Base-by-base conservation (phyloP, 2,888 invertebrate genomes). In the Empis livida region DNA sequence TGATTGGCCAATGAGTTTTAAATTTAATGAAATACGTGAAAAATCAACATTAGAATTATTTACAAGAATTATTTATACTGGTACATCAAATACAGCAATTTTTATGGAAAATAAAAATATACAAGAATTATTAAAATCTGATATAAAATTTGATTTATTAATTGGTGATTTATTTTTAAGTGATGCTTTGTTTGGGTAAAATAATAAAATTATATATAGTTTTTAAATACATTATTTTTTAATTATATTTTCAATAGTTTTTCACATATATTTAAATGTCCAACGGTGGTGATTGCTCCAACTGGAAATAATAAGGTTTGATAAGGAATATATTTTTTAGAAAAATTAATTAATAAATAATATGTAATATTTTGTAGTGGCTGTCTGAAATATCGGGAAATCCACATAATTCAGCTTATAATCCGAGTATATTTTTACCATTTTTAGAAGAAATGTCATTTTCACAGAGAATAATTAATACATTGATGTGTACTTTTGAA, bases 341-440 rank as follows among this genome's bases (percentile, higher is more conserved):
- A 20, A 20, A 27, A 27, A 27, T 27, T 27, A 20, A 20, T 20
- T 20, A 20, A 5, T 20, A 20, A 20, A 20, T 27, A 8, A 27
- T 6, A 27, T 27, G 8, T 27, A 27, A 27, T 27, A 8, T 27
- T 27, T 6, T 27, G 5, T 27, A 57, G 14, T 72, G 70, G 71
- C 62, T 71, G 1, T 71, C 73, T 53, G 62, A 67, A 46, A 64
- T 70, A 55, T 65, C 71, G 27, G 73, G 71, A 1, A 74, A 73
- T 57, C 72, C 73, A 0, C 63, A 70, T 38, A 71, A 69, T 31
- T 66, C 70, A 2, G 67, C 74, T 0, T 58, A 71, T 49, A 63
- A 72, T 51, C 71, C 75, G 3, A 70, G 72, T 49, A 60, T 65
- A 44, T 65, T 68, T 52, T 55, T 71, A 15, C 62, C 65, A 9